Evolutionary conservation across 2,888 invertebrate genomes (phyloP), one percentile per base, ranked within the genome.

Genomic region (Litoditis marina): DNA sequence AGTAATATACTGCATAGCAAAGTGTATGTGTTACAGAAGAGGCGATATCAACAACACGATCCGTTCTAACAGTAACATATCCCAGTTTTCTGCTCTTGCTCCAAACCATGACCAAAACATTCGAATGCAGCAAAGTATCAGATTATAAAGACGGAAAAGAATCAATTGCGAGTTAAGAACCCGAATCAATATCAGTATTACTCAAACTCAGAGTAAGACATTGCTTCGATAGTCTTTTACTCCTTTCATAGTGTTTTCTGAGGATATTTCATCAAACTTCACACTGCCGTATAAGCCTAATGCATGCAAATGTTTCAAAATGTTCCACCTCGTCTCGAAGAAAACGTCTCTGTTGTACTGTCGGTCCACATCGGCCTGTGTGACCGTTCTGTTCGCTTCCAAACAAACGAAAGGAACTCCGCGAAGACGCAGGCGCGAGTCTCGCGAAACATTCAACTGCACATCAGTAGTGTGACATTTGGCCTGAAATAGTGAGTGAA

Each of bases 331-430:
- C 5, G 65, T 27, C 27, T 49, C 22, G 46, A 62, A 68, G 61
- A 68, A 68, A 6, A 55, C 49, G 42, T 68, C 63, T 30, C 68
- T 55, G 8, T 55, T 44, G 31, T 63, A 63, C 49, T 68, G 68
- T 7, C 54, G 11, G 36, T 68, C 68, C 13, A 68, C 25, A 31
- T 68, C 56, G 6, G 42, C 34, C 25, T 68, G 65, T 6, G 46
- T 59, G 6, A 62, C 39, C 13, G 50, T 42, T 27, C 50, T 28
- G 34, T 34, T 52, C 16, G 34, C 46, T 6, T 31, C 28, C 32
- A 62, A n/a, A 39, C 62, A 62, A 25, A 62, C 56, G 32, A 57
- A 62, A 2, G 55, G 63, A 39, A 67, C 67, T 32, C 67, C 67
- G 46, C 51, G 32, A 19, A 44, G 39, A n/a, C 52, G 50, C 2